phyloP scores from a whole-genome alignment of 2,113 vertebrate genomes.

The Eidolon helvum region DNA sequence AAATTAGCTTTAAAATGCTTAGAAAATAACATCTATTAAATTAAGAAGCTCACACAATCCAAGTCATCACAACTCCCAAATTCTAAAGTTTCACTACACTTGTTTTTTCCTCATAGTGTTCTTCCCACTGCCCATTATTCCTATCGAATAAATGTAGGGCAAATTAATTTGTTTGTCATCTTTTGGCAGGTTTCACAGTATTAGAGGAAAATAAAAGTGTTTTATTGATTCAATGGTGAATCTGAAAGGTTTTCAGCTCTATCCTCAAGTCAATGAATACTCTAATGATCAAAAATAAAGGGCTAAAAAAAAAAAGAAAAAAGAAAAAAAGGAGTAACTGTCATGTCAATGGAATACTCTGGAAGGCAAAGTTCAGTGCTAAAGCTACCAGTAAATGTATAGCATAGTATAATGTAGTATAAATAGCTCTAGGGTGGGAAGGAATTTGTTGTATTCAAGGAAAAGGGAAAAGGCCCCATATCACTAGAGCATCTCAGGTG shows the following conservation, averaged over 20 bases:
- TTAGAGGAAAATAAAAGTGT: conserved; percentile 61
- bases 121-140: neutral
- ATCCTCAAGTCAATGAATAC: conserved; percentile 36
- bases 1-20: neutral
- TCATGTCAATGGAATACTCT: neutral
- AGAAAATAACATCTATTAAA: neutral
- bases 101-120: neutral
- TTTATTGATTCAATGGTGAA: conserved; percentile 69
- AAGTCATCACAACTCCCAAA: neutral
- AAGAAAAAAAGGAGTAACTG: conserved; percentile 18
- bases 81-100: neutral
- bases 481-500: neutral
- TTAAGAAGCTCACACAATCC: neutral
- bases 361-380: conserved; percentile 2
- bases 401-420: neutral
- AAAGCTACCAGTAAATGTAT: neutral
- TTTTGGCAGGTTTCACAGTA: conserved; percentile 57
- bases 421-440: neutral
- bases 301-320: neutral
- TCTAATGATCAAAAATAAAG: conserved; percentile 50
- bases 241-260: conserved; percentile 65
- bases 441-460: neutral
- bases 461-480: neutral
- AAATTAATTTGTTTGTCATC: conserved; percentile 71
- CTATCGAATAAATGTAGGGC: conserved; percentile 37